Conservation (phyloP, 2,888 invertebrate genomes). For the Apotomis betuletana region DNA sequence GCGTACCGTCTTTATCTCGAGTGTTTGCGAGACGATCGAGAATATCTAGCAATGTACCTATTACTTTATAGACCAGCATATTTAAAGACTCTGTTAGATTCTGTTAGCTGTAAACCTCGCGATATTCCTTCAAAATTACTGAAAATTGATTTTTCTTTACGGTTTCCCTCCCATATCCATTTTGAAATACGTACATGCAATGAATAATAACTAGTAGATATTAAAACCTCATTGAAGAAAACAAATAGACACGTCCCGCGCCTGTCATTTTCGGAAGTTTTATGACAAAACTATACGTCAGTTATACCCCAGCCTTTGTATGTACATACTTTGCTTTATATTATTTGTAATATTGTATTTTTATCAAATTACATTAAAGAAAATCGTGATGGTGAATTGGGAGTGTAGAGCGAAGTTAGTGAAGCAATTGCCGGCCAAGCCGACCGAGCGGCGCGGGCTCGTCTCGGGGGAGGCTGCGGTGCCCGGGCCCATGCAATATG, state of each 20-base stretch:
- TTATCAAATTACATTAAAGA: slow-evolving; percentile 23
- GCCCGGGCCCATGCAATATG: slow-evolving; percentile 66
- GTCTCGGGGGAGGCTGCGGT: slow-evolving; percentile 43
- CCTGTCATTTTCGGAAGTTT: no score
- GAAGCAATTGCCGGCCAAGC: slow-evolving; percentile 64
- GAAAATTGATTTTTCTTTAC: no score
- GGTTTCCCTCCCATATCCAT: no score
- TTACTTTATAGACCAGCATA: not conserved
- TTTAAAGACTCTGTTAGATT: not conserved
- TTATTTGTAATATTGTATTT: not conserved
- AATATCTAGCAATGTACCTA: not conserved
- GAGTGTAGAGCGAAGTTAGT: slow-evolving; percentile 66
- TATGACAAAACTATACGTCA: no score
- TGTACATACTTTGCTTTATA: not conserved
- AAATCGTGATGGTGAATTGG: slow-evolving; percentile 66
- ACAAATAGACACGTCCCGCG: no score
- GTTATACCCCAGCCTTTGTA: no score
- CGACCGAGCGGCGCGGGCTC: slow-evolving; percentile 53
- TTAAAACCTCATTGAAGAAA: no score
- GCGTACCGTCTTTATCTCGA: slow-evolving; percentile 54
- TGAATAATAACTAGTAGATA: no score
- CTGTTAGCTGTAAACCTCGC: no score
- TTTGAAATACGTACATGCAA: no score
- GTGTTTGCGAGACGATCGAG: slow-evolving; percentile 45
- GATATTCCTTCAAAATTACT: no score